Base-by-base conservation (phyloP, 2,888 invertebrate genomes). In the Caradrina clavipalpis region DNA sequence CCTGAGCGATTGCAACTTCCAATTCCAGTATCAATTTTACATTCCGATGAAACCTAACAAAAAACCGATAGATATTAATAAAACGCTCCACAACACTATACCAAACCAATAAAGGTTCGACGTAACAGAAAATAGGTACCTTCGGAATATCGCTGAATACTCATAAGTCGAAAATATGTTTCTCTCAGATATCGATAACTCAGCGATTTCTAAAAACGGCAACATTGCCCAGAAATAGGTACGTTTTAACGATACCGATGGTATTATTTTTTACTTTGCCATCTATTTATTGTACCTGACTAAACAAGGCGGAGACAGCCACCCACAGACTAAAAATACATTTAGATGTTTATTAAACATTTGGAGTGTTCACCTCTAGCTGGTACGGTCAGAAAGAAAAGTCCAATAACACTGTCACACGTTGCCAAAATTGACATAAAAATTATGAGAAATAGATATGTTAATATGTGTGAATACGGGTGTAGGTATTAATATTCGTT, bases 91-190 rank as follows among this genome's bases (percentile, higher is more conserved):
- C 76, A 66, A 75, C 63, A 68, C 63, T 65, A 64, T 39, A 65
- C 47, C 69, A 49, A 68, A 67, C 59, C 67, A 76, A 72, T 73
- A 80, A 70, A 68, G 26, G 57, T 72, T 69, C 69, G 69, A 31
- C 26, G 57, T 66, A 51, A 64, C 53, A 62, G 59, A 81, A 80
- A 78, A 64, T 65, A 17, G 45, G 45, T 45, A 76, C 50, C 56
- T 51, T 53, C 45, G 54, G 56, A 77, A 69, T 63, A 63, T 68
- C 8, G 81, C 81, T 64, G 70, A 81, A 81, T 75, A 74, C 80
- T 69, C 69, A 63, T 56, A 81, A 81, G 64, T 73, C 59, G 57
- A 39, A 63, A 71, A 78, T 75, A 75, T 81, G 70, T 81, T 83
- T 54, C 72, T 42, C 58, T 42, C 21, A 67, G 71, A 69, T 63